These are phyloP conservation scores for Hirundo rustica DNA, from an alignment of 2,797 vertebrate species.

Conservation along the genomic window DNA sequence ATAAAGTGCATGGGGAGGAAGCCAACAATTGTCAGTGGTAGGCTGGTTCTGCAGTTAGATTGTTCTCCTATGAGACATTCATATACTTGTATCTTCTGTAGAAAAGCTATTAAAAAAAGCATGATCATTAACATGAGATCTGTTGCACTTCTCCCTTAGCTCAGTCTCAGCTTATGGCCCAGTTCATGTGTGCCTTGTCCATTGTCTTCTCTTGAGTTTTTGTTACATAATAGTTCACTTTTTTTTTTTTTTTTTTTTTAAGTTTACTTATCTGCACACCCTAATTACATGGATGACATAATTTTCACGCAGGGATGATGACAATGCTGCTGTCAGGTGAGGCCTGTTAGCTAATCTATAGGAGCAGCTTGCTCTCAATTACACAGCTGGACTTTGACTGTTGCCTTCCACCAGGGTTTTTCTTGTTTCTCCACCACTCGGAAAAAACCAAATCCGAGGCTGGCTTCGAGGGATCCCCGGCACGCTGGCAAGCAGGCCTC, in stretches of 20 bases:
- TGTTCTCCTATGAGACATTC: rapidly evolving
- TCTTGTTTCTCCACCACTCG: rapidly evolving
- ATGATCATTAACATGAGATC: not conserved
- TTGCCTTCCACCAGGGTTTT: rapidly evolving
- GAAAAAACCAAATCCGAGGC: too few relatives aligned
- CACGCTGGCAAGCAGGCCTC: rapidly evolving
- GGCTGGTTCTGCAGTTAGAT: not conserved
- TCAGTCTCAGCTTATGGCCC: not conserved
- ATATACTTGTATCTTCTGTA: not conserved
- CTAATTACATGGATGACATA: not conserved
- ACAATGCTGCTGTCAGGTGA: rapidly evolving
- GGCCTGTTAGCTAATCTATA: rapidly evolving
- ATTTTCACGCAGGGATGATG: not conserved
- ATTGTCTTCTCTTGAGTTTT: not conserved
- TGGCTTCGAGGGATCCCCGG: rapidly evolving
- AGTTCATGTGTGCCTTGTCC: rapidly evolving
- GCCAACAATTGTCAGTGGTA: rapidly evolving
- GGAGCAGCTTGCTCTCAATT: rapidly evolving
- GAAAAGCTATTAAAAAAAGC: not conserved
- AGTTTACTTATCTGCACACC: not conserved
- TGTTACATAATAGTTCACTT: rapidly evolving
- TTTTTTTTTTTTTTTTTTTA: not conserved
- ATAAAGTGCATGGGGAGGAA: not conserved
- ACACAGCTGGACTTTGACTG: rapidly evolving
- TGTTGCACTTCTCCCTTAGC: not conserved